A percentile compares a stretch with the other conserved stretches of the same genome.
phyloP scores from a whole-genome alignment of 2,113 vertebrate genomes.

The Dromiciops gliroides region DNA sequence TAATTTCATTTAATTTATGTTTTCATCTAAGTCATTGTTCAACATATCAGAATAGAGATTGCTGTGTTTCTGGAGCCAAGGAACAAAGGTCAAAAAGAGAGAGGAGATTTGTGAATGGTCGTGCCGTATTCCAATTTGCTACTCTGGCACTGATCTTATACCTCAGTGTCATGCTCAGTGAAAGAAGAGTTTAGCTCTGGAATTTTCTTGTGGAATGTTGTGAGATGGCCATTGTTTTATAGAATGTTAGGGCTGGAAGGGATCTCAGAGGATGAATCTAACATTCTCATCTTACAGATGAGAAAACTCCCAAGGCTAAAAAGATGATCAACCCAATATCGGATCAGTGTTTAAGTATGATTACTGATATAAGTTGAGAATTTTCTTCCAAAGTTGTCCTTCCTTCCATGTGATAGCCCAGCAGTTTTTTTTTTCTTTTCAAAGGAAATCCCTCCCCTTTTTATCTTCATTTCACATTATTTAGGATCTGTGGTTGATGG shows the following conservation, averaged over 20 bases:
- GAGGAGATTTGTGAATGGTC: not conserved
- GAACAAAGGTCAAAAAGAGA: not conserved
- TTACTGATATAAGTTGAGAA: conserved; percentile 33
- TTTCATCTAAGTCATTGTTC: not conserved
- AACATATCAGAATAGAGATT: not conserved
- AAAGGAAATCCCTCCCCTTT: conserved; percentile 60
- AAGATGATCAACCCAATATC: not conserved
- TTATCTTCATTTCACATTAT: conserved; percentile 76
- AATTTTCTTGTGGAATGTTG: not conserved
- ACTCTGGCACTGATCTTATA: not conserved
- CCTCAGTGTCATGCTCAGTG: conserved; percentile 7
- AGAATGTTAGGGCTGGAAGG: not conserved
- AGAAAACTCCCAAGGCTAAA: not conserved
- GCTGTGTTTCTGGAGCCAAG: not conserved
- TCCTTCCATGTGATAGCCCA: conserved; percentile 55
- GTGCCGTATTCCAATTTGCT: not conserved
- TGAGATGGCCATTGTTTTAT: not conserved
- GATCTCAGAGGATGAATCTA: not conserved
- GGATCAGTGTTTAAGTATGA: not conserved
- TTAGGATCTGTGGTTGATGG: conserved; percentile 69
- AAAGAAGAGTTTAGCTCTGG: not conserved
- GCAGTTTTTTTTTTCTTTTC: not conserved
- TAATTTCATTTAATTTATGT: not conserved
- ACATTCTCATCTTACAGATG: not conserved
- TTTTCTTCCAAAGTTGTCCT: conserved; percentile 53